These are phyloP conservation scores for Trissoscelio sp. DNA, from an alignment of 2,888 invertebrate species.

Conservation along the genomic window DNA sequence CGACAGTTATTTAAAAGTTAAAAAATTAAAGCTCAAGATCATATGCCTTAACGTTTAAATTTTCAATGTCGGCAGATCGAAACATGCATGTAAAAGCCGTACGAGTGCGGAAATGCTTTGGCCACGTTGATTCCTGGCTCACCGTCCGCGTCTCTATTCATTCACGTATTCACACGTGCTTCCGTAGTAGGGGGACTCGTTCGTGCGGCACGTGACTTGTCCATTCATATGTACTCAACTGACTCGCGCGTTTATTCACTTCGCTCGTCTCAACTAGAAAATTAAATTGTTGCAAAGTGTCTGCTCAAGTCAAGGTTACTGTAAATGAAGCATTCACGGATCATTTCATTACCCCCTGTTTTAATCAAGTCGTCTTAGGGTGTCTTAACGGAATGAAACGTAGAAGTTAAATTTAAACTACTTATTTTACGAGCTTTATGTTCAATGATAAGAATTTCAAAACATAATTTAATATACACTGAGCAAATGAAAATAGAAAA, in stretches of 20 bases:
- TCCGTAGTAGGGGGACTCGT: slow-evolving; percentile 62
- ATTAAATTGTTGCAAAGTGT: slow-evolving; percentile 52
- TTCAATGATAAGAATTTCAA: background rate
- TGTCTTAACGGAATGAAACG: background rate
- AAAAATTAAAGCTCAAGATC: background rate
- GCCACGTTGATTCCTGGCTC: slow-evolving; percentile 56
- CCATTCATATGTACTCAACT: slow-evolving; percentile 71
- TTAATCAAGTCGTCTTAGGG: slow-evolving; percentile 8
- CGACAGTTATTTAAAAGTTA: background rate
- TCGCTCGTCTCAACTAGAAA: slow-evolving; percentile 67
- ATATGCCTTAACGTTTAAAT: slow-evolving; percentile 11
- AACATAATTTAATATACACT: too few species aligned
- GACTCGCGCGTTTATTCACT: slow-evolving; percentile 70
- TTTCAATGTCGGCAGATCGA: slow-evolving; percentile 37
- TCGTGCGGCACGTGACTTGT: slow-evolving; percentile 73
- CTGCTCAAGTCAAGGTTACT: slow-evolving; percentile 27
- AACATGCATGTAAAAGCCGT: slow-evolving; percentile 48
- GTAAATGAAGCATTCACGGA: slow-evolving; percentile 10
- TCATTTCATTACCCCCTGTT: slow-evolving; percentile 4
- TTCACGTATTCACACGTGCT: slow-evolving; percentile 70
- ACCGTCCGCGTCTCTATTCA: slow-evolving; percentile 58
- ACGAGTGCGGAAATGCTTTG: slow-evolving; percentile 54
- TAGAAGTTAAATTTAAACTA: background rate
- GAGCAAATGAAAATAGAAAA: too few species aligned
- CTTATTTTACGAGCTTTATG: background rate